Conservation (phyloP, 2,113 vertebrate genomes). For the Ploceus nigricollis region DNA sequence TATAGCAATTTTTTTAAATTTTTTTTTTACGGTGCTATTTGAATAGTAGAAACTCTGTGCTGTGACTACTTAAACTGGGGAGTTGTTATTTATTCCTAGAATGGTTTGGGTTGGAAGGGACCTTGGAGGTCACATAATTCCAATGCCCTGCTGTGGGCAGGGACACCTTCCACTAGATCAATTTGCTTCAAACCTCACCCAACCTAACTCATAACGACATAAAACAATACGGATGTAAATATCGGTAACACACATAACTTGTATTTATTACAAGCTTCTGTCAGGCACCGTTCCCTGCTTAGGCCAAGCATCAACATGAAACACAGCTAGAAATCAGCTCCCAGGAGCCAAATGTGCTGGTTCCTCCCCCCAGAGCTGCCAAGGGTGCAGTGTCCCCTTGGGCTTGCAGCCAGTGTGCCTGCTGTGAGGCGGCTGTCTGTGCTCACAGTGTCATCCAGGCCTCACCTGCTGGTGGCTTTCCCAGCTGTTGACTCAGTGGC, state of each 20-base stretch:
- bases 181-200: background rate
- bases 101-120: background rate
- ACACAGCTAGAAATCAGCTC: background rate
- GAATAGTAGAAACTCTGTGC: background rate
- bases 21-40: background rate
- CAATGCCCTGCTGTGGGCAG: too few species aligned
- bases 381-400: fast-evolving
- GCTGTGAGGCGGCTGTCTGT: fast-evolving
- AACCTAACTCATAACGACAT: background rate
- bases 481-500: background rate
- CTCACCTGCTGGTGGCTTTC: background rate
- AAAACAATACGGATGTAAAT: background rate
- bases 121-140: background rate
- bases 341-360: background rate
- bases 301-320: background rate
- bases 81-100: background rate
- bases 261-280: background rate
- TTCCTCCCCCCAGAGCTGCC: background rate
- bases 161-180: background rate
- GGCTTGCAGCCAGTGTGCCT: fast-evolving
- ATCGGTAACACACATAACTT: fast-evolving
- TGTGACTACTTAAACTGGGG: background rate
- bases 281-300: background rate
- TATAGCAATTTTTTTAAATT: background rate
- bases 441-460: fast-evolving